phyloP scores from a whole-genome alignment of 2,888 invertebrate genomes.

The Clitarchus hookeri region DNA sequence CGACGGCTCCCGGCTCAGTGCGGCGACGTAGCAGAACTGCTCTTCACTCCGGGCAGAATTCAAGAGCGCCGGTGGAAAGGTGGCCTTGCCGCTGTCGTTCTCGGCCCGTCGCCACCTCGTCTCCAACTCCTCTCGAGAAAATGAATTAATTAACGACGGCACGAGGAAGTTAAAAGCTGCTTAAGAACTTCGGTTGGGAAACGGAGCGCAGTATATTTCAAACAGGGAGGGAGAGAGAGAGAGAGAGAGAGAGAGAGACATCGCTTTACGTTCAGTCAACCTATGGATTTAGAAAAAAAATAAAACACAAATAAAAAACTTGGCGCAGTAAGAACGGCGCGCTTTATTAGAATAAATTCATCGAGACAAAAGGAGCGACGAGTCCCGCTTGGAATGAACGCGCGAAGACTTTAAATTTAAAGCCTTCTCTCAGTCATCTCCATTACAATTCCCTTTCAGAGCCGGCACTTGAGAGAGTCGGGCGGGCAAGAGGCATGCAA shows the following conservation, averaged over 20 bases:
- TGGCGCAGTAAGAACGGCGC: background rate
- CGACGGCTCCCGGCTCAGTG: too few relatives aligned
- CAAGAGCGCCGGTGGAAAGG: too few relatives aligned
- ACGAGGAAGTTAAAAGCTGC: background rate
- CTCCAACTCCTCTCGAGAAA: background rate
- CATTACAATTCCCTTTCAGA: background rate
- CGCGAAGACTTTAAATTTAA: background rate
- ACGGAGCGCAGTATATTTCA: background rate
- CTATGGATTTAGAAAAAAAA: background rate
- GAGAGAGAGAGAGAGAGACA: background rate
- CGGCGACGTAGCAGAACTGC: too few relatives aligned
- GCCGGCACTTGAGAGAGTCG: background rate
- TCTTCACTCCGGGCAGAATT: too few relatives aligned
- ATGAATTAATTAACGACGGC: conserved; percentile 2
- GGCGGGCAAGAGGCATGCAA: conserved; percentile 1
- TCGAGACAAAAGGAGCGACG: background rate
- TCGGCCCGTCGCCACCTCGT: background rate
- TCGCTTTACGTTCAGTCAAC: background rate
- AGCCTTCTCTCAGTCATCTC: background rate
- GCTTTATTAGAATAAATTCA: background rate
- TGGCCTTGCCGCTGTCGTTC: too few relatives aligned
- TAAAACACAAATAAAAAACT: background rate
- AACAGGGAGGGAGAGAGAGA: background rate
- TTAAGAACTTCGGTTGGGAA: background rate
- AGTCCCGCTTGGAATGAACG: background rate